Evolutionary conservation across 2,888 invertebrate genomes (phyloP).

Genomic region (Ischnura elegans): DNA sequence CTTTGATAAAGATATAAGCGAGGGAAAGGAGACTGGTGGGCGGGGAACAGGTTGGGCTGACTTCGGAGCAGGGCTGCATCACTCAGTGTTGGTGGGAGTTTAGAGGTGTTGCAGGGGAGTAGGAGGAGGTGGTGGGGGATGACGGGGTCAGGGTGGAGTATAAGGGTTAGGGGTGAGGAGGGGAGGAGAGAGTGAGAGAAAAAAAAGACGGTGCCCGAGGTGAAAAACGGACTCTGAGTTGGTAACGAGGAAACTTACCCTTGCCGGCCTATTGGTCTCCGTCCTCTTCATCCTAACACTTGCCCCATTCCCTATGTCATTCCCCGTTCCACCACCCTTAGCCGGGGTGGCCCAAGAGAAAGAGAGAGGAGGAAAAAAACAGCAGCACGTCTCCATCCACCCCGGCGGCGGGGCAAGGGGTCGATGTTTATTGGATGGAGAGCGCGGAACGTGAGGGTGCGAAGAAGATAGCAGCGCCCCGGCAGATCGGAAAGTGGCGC

Average conservation of each 20-base stretch:
- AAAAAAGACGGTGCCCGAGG: constrained; percentile 9
- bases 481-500: background rate
- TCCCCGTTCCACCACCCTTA: background rate
- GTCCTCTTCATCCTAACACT: background rate
- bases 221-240: constrained; percentile 58
- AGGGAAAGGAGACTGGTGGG: background rate
- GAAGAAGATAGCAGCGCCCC: background rate
- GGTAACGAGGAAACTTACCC: constrained; percentile 67
- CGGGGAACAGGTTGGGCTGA: background rate
- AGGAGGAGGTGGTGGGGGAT: background rate
- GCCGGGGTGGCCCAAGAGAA: too few species aligned
- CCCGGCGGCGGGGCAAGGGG: background rate
- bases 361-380: background rate
- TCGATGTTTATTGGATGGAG: background rate
- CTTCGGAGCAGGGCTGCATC: background rate
- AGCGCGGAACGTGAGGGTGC: background rate
- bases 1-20: constrained; percentile 6
- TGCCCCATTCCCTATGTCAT: background rate
- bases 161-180: background rate
- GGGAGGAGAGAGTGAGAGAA: background rate
- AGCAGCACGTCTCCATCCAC: background rate
- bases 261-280: constrained; percentile 33
- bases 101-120: background rate
- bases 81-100: background rate
- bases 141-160: background rate